A percentile compares a stretch with the other conserved stretches of the same genome.
These are phyloP conservation scores for Bufo gargarizans DNA, from an alignment of 2,113 vertebrate species.

Conservation along the genomic window DNA sequence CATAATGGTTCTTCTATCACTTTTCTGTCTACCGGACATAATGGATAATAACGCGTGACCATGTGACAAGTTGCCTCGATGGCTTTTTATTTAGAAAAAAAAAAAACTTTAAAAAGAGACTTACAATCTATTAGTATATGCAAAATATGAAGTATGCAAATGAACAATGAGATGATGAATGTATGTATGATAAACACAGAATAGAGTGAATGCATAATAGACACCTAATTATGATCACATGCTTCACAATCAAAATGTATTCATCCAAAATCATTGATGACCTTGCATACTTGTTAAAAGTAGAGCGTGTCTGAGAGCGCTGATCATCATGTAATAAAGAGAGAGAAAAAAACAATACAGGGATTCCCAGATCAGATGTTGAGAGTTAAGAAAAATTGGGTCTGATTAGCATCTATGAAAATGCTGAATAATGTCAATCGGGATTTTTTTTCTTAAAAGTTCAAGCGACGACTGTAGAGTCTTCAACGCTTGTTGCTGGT, in stretches of 20 bases:
- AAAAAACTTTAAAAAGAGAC: constrained; percentile 36
- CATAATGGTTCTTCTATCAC: not conserved
- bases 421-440: constrained; percentile 34
- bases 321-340: constrained; percentile 56
- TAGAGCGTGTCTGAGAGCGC: constrained; percentile 41
- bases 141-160: constrained; percentile 45
- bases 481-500: not conserved
- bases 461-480: constrained; percentile 9
- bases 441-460: constrained; percentile 11
- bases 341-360: constrained; percentile 42
- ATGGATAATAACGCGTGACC: not conserved
- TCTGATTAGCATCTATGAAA: constrained; percentile 50
- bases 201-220: constrained; percentile 57
- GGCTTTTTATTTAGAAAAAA: constrained; percentile 37
- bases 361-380: constrained; percentile 53
- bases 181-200: constrained; percentile 58
- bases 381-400: constrained; percentile 46
- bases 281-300: constrained; percentile 56
- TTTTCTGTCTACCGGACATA: not conserved
- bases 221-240: constrained; percentile 56
- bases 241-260: constrained; percentile 58
- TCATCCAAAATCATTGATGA: constrained; percentile 58
- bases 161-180: constrained; percentile 56
- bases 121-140: constrained; percentile 48
- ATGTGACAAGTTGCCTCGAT: constrained; percentile 1